Base-by-base conservation (phyloP, 37 sponge, comb jelly and placozoan species). In the Cladorhizidae sp. region DNA sequence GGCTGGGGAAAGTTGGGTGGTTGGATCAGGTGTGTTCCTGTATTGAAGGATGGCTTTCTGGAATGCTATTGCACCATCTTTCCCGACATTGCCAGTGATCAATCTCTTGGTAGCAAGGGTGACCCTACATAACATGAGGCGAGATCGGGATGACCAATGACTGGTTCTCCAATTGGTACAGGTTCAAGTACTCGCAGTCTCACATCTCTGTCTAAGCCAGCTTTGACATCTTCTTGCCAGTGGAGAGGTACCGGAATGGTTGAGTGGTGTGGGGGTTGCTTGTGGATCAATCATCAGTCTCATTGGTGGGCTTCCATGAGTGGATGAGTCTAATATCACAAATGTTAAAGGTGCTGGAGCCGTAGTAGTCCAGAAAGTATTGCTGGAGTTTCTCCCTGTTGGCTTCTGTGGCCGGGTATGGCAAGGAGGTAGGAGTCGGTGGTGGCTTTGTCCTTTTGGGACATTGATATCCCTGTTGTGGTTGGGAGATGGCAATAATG, bases 91-190 rank as follows among this genome's bases (percentile, higher is more conserved):
- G 68, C 75, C 75, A 37, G 75, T 74, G 54, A 83, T 83, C 39
- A 74, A 26, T 31, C 75, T 62, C 35, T 83, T 83, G 74, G 73
- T 59, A 9, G 81, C 71, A 40, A 69, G 70, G 81, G n/a, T n/a
- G n/a, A n/a, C n/a, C n/a, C n/a, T n/a, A 81, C 81, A 40, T 71
- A 70, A 15, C 70, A 42, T 69, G 52, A 70, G 62, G 65, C 18
- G 83, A 82, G 74, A 74, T 82, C 1, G 73, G 83, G 73, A n/a
- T n/a, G n/a, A n/a, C n/a, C 74, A 50, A 64, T 82, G 83, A 58
- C 73, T 65, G 36, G 73, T 29, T 26, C 83, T 73, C 83, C 81
- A 81, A 31, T 73, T 17, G 52, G 83, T 40, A 82, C 75, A 42
- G 82, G 82, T 81, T 81, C 82, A 45, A 45, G 49, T 29, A 82